Evolutionary conservation across 2,888 invertebrate genomes (phyloP).

Genomic region (Eilema caniola): DNA sequence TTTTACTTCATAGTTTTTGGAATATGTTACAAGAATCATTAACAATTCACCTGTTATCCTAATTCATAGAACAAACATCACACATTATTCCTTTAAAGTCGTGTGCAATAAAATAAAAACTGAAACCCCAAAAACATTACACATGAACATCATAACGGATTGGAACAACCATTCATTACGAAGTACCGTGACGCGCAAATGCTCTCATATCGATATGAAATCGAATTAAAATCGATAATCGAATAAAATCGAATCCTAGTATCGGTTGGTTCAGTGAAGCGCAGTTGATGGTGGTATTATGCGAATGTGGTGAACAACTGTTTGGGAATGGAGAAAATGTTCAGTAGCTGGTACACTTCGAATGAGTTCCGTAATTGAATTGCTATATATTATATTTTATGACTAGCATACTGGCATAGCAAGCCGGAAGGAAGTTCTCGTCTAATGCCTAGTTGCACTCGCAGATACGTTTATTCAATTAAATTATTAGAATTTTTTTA

Average conservation of each 20-base stretch:
- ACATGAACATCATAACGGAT: conserved; percentile 52
- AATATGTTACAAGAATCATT: neutral
- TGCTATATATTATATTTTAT: neutral
- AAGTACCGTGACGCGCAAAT: conserved; percentile 57
- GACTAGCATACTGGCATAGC: neutral
- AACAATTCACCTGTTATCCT: neutral
- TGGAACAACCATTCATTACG: conserved; percentile 55
- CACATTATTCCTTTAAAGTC: neutral
- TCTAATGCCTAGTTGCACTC: neutral
- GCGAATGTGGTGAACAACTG: conserved; percentile 68
- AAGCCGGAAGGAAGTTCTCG: neutral
- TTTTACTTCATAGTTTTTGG: too few relatives aligned
- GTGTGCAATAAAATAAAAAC: conserved; percentile 38
- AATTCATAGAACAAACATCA: neutral
- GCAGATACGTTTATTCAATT: too few relatives aligned
- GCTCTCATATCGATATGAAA: conserved; percentile 68
- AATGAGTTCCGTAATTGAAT: conserved; percentile 28
- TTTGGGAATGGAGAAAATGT: conserved; percentile 47
- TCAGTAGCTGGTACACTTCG: conserved; percentile 27
- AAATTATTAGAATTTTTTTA: too few relatives aligned
- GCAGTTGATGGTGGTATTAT: conserved; percentile 68
- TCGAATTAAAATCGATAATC: conserved; percentile 76
- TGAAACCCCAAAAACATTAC: conserved; percentile 41
- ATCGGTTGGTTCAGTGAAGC: conserved; percentile 63
- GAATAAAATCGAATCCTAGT: conserved; percentile 64